A percentile compares a stretch with the other conserved stretches of the same genome.
Evolutionary conservation across 2,888 invertebrate species (phyloP).

Genomic region (Diplazon laetatorius): DNA sequence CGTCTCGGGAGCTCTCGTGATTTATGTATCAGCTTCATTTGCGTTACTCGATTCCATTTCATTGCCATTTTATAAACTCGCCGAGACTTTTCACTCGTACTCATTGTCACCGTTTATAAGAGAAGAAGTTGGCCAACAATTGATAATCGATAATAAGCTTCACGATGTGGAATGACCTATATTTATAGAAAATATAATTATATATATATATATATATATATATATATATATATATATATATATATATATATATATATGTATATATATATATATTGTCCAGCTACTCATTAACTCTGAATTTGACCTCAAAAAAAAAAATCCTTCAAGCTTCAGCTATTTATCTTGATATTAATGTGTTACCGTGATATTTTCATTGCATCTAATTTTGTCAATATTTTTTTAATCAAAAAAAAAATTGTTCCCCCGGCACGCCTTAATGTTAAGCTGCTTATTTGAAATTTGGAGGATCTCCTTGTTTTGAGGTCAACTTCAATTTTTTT

Average conservation of each 20-base stretch:
- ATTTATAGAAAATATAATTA: slow-evolving; percentile 25
- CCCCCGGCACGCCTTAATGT: too few relatives aligned
- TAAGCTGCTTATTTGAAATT: too few relatives aligned
- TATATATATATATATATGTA: slow-evolving; percentile 43
- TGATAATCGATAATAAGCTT: slow-evolving; percentile 47
- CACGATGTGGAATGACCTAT: slow-evolving; percentile 51
- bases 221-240: slow-evolving; percentile 47
- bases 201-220: slow-evolving; percentile 49
- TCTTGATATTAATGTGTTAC: too few relatives aligned
- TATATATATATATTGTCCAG: slow-evolving; percentile 69
- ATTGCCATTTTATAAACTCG: slow-evolving; percentile 28
- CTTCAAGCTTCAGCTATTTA: too few relatives aligned
- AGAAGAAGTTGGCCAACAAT: slow-evolving; percentile 21
- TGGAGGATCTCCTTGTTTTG: too few relatives aligned
- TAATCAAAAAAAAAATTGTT: too few relatives aligned
- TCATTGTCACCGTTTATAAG: slow-evolving; percentile 19
- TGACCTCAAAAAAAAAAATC: too few relatives aligned
- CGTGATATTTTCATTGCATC: too few relatives aligned
- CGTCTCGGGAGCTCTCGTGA: slow-evolving; percentile 4
- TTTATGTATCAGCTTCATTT: slow-evolving; percentile 40
- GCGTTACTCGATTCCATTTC: slow-evolving; percentile 23
- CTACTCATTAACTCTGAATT: too few relatives aligned
- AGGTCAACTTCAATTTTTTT: too few relatives aligned
- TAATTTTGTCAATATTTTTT: too few relatives aligned
- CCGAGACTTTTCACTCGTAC: slow-evolving; percentile 3